phyloP scores from a whole-genome alignment of 2,113 vertebrate species.

The Tragelaphus scriptus region DNA sequence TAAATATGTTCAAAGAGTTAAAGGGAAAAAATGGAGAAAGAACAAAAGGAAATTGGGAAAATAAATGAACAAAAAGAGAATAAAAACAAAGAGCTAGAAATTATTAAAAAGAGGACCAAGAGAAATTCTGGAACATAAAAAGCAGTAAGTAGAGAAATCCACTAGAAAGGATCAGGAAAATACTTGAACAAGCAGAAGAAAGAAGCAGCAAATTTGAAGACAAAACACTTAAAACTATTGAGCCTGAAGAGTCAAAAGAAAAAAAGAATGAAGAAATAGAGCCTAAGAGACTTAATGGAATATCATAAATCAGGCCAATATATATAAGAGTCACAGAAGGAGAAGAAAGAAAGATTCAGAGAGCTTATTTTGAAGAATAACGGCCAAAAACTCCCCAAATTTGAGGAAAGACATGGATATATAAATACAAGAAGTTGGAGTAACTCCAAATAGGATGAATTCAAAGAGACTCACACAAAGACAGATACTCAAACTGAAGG shows the following conservation, averaged over 20 bases:
- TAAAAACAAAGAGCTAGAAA: neutral
- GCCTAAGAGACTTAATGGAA: neutral
- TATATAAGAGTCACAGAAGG: neutral
- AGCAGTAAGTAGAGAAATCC: neutral
- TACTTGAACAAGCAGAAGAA: neutral
- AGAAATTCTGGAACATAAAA: neutral
- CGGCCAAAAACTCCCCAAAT: neutral
- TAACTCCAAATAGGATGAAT: neutral
- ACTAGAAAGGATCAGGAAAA: neutral
- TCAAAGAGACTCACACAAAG: neutral
- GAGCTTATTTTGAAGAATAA: neutral
- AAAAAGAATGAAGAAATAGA: neutral
- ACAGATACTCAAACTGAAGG: neutral
- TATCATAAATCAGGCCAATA: neutral
- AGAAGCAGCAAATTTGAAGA: neutral
- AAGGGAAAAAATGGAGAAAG: neutral
- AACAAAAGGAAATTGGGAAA: neutral
- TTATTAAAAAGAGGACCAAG: neutral
- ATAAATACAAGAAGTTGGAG: neutral
- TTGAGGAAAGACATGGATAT: neutral
- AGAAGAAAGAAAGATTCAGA: neutral
- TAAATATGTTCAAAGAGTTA: neutral
- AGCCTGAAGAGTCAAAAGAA: neutral
- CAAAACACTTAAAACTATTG: neutral
- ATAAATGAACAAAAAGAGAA: neutral